phyloP scores from a whole-genome alignment of 2,888 invertebrate species.

The Pseudoips prasinana region DNA sequence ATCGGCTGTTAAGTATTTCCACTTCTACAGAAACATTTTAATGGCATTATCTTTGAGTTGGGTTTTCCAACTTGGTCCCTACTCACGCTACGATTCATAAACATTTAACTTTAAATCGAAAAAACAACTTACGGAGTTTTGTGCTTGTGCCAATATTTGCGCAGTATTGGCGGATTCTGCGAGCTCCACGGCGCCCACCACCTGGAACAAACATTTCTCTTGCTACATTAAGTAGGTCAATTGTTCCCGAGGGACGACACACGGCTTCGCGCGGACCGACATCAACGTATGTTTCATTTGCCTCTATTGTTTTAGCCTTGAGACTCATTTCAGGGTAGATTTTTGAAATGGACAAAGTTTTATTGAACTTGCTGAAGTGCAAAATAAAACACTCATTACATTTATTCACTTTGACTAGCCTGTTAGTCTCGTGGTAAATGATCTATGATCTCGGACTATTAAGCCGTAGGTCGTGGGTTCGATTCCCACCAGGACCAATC shows the following conservation, averaged over 20 bases:
- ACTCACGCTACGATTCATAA: too few species aligned
- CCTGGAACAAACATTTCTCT: slow-evolving; percentile 63
- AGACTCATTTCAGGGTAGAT: neutral
- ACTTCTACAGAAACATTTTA: too few species aligned
- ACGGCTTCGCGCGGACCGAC: slow-evolving; percentile 26
- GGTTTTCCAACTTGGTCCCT: too few species aligned
- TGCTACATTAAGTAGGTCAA: slow-evolving; percentile 63
- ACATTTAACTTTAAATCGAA: too few species aligned
- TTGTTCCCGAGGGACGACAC: slow-evolving; percentile 43
- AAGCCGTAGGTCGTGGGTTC: too few species aligned
- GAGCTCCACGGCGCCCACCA: slow-evolving; percentile 67
- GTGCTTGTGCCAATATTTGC: slow-evolving; percentile 61
- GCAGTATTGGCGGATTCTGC: slow-evolving; percentile 64
- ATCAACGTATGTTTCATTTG: slow-evolving; percentile 24
- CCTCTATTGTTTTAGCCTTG: slow-evolving; percentile 12
- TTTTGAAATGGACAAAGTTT: neutral
- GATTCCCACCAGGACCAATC: too few species aligned
- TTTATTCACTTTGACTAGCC: too few species aligned
- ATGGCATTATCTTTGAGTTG: too few species aligned
- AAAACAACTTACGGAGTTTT: slow-evolving; percentile 69
- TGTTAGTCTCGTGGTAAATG: too few species aligned
- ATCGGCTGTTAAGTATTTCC: too few species aligned
- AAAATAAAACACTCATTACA: too few species aligned
- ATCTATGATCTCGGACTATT: too few species aligned
- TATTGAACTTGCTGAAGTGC: slow-evolving; percentile 12